Base-by-base conservation (phyloP, 1,140 invertebrate species). In the Phymastichus coffea region DNA sequence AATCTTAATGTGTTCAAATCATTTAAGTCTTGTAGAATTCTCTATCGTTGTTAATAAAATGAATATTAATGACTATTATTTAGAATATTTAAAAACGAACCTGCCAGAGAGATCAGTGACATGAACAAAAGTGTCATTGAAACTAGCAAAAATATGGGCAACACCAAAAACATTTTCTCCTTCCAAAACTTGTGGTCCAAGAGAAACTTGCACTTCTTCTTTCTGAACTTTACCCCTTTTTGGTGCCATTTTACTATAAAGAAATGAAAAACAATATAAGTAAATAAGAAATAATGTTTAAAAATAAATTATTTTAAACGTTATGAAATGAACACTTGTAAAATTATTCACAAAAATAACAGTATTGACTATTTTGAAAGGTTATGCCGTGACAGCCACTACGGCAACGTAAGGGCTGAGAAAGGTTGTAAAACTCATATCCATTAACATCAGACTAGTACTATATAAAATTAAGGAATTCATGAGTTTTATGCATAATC, bases 61-160 rank as follows among this genome's bases (percentile, higher is more conserved):
- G n/a, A n/a, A n/a, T n/a, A n/a, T n/a, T n/a, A n/a, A n/a, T n/a
- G n/a, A n/a, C n/a, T n/a, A n/a, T n/a, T n/a, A n/a, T n/a, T n/a
- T n/a, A n/a, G n/a, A n/a, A n/a, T n/a, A n/a, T n/a, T n/a, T 22
- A 54, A 17, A 17, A 53, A 69, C 73, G 76, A 82, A 89, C 88
- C 86, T 90, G 66, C 98, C 98, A 61, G 97, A 99, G 66, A 99
- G 84, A 84, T 99, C 98, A 3, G 98, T 99, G 33, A 99, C 95
- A 83, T 99, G 98, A 7, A 99, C 98, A 77, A 99, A 99, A 38
- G 98, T 99, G 78, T 99, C 98, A 76, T 99, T 99, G 84, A 99
- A 99, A 64, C 94, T 97, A 62, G 98, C 98, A 79, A 96, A 99
- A 72, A 99, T 99, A 80, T 99, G 98, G 52, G 97, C 97, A 7